Evolutionary conservation across 2,888 invertebrate species (phyloP), one percentile per base, ranked within the genome.

Genomic region (Hirtodrosophila confusa): DNA sequence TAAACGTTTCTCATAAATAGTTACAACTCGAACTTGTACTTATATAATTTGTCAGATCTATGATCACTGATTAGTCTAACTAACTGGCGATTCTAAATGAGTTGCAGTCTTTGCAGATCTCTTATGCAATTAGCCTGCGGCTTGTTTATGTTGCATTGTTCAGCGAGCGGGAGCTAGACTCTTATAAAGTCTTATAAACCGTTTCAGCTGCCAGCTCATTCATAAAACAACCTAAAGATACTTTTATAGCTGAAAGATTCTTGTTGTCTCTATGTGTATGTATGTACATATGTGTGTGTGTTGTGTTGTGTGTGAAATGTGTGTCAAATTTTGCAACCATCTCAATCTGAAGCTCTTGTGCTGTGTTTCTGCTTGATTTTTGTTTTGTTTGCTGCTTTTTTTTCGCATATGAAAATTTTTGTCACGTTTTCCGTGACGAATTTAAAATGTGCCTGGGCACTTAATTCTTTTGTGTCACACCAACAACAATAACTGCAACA

Each of bases 341-440:
- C 78, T 80, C 67, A 69, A 73, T 57, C 61, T 51, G 43, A 73
- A 60, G 73, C 40, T 74, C 23, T 51, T 51, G 49, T 49, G 50
- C 57, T 60, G 33, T 57, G 48, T 64, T 31, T 31, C 31, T 31
- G 23, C 60, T 62, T 62, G 49, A 68, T 51, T 61, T 61, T 57
- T 45, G 53, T 58, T 41, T 64, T 57, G 39, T 47, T 55, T 51
- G 29, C 37, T 27, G 23, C 24, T 35, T 31, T 39, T 58, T 39
- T 62, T 63, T 64, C 64, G 84, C 77, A 80, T 84, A 86, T 84
- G 79, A 84, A 84, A 79, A 86, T 79, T 75, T 82, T 86, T 84
- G 84, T 84, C 84, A 84, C 84, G 84, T 84, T 84, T 84, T 84
- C 84, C 84, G 84, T 84, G 84, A 84, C 84, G 86, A 84, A 84